These are phyloP conservation scores for Perodicticus potto DNA, from an alignment of 2,797 vertebrate species.

Conservation along the genomic window DNA sequence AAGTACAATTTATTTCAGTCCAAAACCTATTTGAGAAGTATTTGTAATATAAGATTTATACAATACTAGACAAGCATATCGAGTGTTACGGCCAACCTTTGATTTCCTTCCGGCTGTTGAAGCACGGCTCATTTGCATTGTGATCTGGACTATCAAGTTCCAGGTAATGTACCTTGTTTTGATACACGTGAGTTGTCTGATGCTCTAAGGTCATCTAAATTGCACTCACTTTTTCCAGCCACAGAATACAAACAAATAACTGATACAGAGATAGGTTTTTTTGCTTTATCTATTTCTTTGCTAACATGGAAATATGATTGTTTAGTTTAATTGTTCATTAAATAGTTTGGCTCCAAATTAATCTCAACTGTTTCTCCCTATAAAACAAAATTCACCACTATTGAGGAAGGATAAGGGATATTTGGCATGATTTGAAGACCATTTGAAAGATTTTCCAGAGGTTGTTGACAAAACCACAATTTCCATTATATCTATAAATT, in stretches of 20 bases:
- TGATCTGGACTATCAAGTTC: not conserved
- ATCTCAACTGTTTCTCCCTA: not conserved
- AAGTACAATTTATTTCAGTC: not conserved
- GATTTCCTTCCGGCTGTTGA: not conserved
- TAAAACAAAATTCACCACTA: not conserved
- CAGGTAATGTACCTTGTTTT: not conserved
- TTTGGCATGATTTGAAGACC: not conserved
- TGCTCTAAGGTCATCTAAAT: not conserved
- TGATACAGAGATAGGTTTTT: not conserved
- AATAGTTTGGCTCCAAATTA: constrained; percentile 21
- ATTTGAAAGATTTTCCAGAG: not conserved
- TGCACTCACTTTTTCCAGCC: not conserved
- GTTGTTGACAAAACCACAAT: not conserved
- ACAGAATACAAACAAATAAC: not conserved
- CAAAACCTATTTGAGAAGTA: not conserved
- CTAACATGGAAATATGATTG: not conserved
- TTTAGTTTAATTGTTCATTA: not conserved
- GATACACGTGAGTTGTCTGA: not conserved
- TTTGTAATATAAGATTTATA: not conserved
- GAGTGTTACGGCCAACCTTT: not conserved
- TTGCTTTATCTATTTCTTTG: not conserved
- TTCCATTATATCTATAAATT: not conserved
- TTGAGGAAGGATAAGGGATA: not conserved
- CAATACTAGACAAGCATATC: not conserved
- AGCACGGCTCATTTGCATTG: not conserved